phyloP scores from a whole-genome alignment of 2,888 invertebrate genomes.

The Branchipolynoe longqiensis region DNA sequence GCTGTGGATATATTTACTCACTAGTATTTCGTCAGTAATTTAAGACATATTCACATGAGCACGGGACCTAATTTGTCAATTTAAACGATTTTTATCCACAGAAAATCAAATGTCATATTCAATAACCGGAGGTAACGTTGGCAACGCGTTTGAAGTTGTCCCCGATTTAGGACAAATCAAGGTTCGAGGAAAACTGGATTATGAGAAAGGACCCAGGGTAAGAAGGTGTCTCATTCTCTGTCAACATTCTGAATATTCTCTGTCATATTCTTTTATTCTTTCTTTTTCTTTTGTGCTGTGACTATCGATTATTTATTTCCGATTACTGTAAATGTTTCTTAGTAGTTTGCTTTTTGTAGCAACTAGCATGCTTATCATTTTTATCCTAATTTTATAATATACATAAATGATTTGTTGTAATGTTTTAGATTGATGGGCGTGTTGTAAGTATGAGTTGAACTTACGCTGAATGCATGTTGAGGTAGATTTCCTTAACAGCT shows the following conservation, averaged over 20 bases:
- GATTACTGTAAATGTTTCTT: not conserved
- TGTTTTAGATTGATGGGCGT: slow-evolving; percentile 37
- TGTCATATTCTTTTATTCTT: not conserved
- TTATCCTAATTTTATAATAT: not conserved
- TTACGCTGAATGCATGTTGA: slow-evolving; percentile 17
- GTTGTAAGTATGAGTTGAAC: slow-evolving; percentile 41
- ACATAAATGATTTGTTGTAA: slow-evolving; percentile 23
- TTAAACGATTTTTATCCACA: slow-evolving; percentile 56
- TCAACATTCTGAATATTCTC: not conserved
- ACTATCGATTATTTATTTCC: not conserved
- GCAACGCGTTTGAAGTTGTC: slow-evolving; percentile 98
- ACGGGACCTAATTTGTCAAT: too few species aligned
- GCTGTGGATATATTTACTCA: too few species aligned
- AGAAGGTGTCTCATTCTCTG: not conserved
- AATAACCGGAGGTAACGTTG: slow-evolving; percentile 99
- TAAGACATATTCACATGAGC: too few species aligned
- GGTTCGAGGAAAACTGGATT: slow-evolving; percentile 69
- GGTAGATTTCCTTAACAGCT: not conserved
- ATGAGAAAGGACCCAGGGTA: slow-evolving; percentile 68
- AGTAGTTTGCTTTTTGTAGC: not conserved
- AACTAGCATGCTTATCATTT: not conserved
- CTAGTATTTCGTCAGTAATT: too few species aligned
- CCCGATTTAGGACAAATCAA: slow-evolving; percentile 94
- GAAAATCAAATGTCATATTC: slow-evolving; percentile 90
- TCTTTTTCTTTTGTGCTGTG: not conserved